These are phyloP conservation scores for Chloroceryle aenea DNA, from an alignment of 2,113 vertebrate genomes.

Conservation along the genomic window DNA sequence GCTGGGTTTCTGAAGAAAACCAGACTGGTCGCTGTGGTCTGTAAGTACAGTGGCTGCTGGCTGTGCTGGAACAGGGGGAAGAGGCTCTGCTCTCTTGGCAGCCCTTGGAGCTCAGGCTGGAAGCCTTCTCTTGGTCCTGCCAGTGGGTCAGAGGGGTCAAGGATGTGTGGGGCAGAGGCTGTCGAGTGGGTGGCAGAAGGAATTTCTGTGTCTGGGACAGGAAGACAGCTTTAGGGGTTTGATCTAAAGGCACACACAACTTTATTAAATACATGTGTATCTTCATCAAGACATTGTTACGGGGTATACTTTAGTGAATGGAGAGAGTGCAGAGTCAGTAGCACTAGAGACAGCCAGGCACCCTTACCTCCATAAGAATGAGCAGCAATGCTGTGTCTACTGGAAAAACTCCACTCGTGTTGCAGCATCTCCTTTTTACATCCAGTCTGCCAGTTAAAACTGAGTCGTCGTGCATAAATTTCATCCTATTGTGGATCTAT, in stretches of 20 bases:
- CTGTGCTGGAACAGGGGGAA: neutral
- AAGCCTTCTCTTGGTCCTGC: neutral
- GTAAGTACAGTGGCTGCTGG: neutral
- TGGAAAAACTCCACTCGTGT: neutral
- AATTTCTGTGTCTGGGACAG: neutral
- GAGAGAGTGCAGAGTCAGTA: neutral
- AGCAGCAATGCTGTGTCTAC: neutral
- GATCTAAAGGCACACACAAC: neutral
- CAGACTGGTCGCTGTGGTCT: neutral
- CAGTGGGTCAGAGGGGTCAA: neutral
- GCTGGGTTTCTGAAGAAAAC: neutral
- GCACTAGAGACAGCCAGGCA: neutral
- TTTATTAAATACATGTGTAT: neutral
- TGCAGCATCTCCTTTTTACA: neutral
- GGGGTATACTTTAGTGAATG: neutral
- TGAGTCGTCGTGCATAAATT: neutral
- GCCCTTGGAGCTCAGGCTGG: neutral
- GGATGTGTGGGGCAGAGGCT: neutral
- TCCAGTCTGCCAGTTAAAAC: neutral
- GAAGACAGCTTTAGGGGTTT: neutral
- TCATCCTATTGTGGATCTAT: neutral
- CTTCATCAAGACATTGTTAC: neutral
- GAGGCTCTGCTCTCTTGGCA: neutral
- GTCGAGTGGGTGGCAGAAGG: fast-evolving
- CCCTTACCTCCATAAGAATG: neutral